A percentile compares a stretch with the other conserved stretches of the same genome.
Evolutionary conservation across 2,113 vertebrate species (phyloP).

Genomic region (Catharus bicknelli): DNA sequence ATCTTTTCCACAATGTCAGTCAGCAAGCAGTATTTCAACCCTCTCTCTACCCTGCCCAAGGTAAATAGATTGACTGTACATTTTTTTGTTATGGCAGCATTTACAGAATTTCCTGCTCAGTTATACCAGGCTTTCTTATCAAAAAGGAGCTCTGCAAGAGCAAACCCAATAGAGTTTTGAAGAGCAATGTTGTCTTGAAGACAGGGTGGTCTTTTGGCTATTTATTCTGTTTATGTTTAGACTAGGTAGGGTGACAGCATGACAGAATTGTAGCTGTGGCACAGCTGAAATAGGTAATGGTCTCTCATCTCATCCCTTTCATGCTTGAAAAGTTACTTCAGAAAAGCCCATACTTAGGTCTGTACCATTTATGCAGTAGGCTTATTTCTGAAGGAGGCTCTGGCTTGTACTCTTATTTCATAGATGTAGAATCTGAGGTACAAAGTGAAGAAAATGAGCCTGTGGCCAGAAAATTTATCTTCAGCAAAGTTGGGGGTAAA

Average conservation of each 20-base stretch:
- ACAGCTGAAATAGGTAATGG: neutral
- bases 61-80: neutral
- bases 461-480: neutral
- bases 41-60: neutral
- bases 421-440: neutral
- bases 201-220: neutral
- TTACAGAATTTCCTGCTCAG: neutral
- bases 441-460: neutral
- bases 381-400: neutral
- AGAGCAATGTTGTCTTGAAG: neutral
- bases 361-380: neutral
- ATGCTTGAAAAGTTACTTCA: neutral
- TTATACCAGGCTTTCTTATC: neutral
- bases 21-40: neutral
- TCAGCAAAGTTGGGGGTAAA: neutral
- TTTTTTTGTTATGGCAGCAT: neutral
- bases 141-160: neutral
- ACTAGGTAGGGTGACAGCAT: neutral
- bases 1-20: neutral
- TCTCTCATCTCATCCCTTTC: neutral
- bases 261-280: neutral
- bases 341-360: neutral
- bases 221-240: neutral
- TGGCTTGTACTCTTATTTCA: neutral
- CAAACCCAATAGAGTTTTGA: neutral